Evolutionary conservation across 1,140 invertebrate genomes (phyloP).

Genomic region (Anoplophora glabripennis): DNA sequence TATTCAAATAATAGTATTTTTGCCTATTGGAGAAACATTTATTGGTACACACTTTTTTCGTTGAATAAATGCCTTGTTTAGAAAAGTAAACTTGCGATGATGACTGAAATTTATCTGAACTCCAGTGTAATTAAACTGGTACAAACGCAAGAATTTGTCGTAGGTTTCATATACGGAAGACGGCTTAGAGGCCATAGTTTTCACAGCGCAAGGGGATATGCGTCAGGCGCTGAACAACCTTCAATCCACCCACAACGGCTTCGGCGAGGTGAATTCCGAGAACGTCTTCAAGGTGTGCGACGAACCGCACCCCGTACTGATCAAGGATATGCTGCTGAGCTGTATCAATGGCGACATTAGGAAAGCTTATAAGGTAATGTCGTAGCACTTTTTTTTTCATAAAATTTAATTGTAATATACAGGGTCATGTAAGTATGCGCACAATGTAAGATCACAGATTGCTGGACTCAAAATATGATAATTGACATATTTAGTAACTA

Average conservation of each 20-base stretch:
- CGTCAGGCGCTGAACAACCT: conserved; percentile 96
- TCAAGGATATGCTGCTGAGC: conserved; percentile 88
- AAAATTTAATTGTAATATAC: no score
- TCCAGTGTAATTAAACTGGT: no score
- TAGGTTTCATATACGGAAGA: conserved; percentile 84
- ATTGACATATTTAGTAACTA: no score
- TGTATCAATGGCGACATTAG: conserved; percentile 82
- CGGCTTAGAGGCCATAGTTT: conserved; percentile 94
- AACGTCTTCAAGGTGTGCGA: conserved; percentile 99
- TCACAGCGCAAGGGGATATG: conserved; percentile 99
- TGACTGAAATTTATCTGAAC: no score
- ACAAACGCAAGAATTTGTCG: conserved; percentile 5
- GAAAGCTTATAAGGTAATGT: conserved; percentile 80
- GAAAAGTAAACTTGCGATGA: no score
- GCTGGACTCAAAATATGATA: no score
- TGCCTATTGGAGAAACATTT: no score
- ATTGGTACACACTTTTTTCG: no score
- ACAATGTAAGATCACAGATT: no score
- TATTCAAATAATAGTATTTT: no score
- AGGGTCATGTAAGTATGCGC: no score
- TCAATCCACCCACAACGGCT: conserved; percentile 95
- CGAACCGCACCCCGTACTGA: conserved; percentile 93
- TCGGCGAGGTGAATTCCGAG: conserved; percentile 84
- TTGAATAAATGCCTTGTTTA: no score
- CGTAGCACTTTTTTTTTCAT: background rate